Conservation (phyloP, 1,140 invertebrate species). For the Penaeus indicus region DNA sequence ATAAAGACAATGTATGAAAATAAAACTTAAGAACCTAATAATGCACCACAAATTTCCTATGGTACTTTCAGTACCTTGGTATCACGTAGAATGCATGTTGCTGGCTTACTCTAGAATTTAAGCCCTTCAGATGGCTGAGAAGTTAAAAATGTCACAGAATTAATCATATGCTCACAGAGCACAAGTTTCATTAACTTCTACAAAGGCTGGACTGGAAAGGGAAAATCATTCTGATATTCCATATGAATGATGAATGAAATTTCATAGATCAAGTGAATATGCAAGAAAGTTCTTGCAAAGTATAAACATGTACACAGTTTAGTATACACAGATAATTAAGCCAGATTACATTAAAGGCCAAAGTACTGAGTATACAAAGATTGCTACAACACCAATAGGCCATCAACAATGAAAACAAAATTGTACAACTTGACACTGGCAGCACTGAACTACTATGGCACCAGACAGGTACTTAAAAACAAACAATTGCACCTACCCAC, state of each 20-base stretch:
- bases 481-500: constrained; percentile 30
- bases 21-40: constrained; percentile 45
- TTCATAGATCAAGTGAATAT: no score
- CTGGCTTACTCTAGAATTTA: neutral
- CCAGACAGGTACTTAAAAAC: constrained; percentile 42
- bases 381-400: constrained; percentile 27
- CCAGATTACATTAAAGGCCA: no score
- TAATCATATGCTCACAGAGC: constrained; percentile 10
- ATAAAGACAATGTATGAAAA: constrained; percentile 33
- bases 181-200: neutral
- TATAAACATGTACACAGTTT: no score
- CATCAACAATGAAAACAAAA: constrained; percentile 23
- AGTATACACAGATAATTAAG: no score
- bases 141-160: neutral
- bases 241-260: no score
- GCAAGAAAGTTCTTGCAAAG: no score
- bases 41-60: constrained; percentile 30
- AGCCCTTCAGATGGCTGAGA: neutral
- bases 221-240: constrained; percentile 27
- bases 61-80: constrained; percentile 28
- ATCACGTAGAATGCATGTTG: constrained; percentile 31
- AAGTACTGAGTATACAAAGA: no score
- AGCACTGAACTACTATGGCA: constrained; percentile 53
- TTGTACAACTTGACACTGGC: constrained; percentile 46
- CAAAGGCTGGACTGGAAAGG: neutral